These are phyloP conservation scores for Dromiciops gliroides DNA, from an alignment of 2,113 vertebrate genomes.

Conservation along the genomic window DNA sequence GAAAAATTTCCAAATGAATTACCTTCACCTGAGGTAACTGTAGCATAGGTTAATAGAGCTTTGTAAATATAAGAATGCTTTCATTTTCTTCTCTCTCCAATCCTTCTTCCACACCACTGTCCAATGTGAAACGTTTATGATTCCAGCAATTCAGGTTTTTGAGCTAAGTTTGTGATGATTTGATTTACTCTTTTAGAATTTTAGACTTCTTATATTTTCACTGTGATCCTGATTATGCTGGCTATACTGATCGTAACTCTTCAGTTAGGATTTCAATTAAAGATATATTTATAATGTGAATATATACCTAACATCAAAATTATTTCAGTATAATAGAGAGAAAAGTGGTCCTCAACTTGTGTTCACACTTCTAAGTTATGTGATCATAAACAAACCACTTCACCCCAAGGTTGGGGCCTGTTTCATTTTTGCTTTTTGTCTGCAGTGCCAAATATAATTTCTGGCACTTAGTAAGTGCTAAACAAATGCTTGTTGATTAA, in stretches of 20 bases:
- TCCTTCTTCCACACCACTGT: neutral
- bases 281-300: neutral
- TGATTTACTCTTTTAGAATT: neutral
- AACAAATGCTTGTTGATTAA: neutral
- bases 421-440: neutral
- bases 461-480: neutral
- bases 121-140: neutral
- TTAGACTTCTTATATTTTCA: neutral
- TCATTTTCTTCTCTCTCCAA: neutral
- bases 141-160: neutral
- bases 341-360: neutral
- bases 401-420: neutral
- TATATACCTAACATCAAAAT: neutral
- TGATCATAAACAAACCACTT: neutral
- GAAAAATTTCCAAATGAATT: conserved; percentile 75
- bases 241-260: neutral
- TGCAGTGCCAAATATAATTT: neutral
- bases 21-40: conserved; percentile 92
- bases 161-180: neutral
- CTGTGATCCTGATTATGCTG: neutral
- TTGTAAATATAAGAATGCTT: neutral
- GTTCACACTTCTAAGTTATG: neutral
- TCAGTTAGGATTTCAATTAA: neutral
- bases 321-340: neutral
- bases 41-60: neutral